phyloP scores from a whole-genome alignment of 2,113 vertebrate genomes.

The Miniopterus natalensis region DNA sequence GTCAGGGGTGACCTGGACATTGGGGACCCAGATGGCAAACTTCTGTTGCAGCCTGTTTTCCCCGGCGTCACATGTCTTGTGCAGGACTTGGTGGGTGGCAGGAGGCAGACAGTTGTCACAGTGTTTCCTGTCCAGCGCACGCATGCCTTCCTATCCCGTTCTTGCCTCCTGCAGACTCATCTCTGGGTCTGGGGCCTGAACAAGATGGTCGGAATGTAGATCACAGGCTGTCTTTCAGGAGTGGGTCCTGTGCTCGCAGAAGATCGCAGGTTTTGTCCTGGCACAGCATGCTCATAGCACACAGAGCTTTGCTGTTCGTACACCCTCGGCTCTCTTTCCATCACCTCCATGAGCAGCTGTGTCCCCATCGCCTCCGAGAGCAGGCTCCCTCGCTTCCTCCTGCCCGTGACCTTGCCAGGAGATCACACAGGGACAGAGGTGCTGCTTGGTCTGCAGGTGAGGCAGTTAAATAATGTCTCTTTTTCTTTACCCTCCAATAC shows the following conservation, averaged over 20 bases:
- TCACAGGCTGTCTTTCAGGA: neutral
- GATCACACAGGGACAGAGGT: neutral
- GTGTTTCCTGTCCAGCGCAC: accelerated
- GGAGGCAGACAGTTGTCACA: accelerated
- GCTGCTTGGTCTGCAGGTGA: neutral
- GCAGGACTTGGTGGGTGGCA: neutral
- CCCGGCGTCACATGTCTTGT: accelerated
- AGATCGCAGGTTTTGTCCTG: neutral
- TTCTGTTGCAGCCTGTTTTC: neutral
- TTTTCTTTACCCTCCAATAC: neutral
- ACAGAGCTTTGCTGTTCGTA: accelerated
- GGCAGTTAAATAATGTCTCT: neutral
- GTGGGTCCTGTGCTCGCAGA: accelerated
- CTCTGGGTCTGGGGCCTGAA: neutral
- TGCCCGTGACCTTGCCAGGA: neutral
- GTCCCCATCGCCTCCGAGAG: accelerated
- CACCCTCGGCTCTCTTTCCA: neutral
- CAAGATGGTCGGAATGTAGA: no score
- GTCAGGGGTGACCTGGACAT: neutral
- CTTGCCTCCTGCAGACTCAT: neutral
- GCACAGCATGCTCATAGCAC: accelerated
- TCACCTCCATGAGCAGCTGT: neutral
- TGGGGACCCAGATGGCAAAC: accelerated
- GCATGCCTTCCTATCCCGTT: neutral
- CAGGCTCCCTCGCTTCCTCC: neutral